Percentiles rank a stretch among this genome's conserved stretches.
Conservation (phyloP, 2,113 vertebrate genomes). For the Setophaga kirtlandii region DNA sequence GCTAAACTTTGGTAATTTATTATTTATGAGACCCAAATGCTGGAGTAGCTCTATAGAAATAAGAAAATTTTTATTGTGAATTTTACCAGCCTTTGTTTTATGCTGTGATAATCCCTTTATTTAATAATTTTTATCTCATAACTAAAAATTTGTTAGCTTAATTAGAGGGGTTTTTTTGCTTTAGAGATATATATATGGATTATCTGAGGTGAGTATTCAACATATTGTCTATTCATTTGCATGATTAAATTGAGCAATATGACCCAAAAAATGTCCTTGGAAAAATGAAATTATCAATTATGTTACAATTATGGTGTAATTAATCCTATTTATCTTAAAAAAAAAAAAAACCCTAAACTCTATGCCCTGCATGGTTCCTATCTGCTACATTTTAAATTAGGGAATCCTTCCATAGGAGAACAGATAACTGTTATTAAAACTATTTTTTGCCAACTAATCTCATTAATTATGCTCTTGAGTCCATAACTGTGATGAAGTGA, state of each 20-base stretch:
- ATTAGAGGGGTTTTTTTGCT: not conserved
- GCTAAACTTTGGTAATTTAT: not conserved
- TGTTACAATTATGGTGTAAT: not conserved
- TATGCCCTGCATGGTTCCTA: not conserved
- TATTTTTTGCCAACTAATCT: not conserved
- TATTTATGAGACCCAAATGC: not conserved
- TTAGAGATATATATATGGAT: not conserved
- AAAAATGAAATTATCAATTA: not conserved
- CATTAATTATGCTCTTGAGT: not conserved
- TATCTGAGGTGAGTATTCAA: not conserved
- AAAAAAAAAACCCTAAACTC: not conserved
- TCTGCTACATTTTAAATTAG: not conserved
- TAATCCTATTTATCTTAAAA: not conserved
- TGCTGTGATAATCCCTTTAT: not conserved
- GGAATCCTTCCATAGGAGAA: not conserved
- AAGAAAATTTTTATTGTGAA: not conserved
- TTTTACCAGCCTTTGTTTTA: not conserved
- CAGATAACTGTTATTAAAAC: not conserved
- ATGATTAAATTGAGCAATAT: not conserved
- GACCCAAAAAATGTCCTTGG: not conserved
- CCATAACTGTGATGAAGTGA: not conserved
- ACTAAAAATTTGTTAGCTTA: not conserved
- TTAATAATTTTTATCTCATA: not conserved
- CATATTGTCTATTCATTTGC: not conserved
- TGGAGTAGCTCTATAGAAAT: not conserved